Percentiles rank a stretch among this genome's conserved stretches.
phyloP scores from a whole-genome alignment of 2,888 invertebrate genomes.

The Lydus trimaculatus region DNA sequence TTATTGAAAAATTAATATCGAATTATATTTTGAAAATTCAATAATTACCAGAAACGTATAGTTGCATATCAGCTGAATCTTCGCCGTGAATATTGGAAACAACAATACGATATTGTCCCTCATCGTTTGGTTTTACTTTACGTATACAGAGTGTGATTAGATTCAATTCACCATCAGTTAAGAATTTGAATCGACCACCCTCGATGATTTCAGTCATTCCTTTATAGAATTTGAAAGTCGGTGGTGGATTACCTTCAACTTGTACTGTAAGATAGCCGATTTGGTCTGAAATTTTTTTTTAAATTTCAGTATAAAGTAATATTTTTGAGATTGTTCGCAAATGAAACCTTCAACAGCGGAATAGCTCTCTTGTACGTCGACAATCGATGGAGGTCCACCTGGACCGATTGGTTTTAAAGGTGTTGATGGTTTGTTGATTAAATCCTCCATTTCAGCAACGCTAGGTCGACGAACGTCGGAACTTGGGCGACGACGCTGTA shows the following conservation, averaged over 20 bases:
- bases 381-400: slow-evolving; percentile 84
- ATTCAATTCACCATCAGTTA: slow-evolving; percentile 93
- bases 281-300: slow-evolving; percentile 69
- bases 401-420: slow-evolving; percentile 83
- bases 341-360: slow-evolving; percentile 91
- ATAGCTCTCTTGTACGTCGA: slow-evolving; percentile 94
- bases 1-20: slow-evolving; percentile 14
- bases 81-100: slow-evolving; percentile 94
- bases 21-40: too few relatives aligned
- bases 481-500: slow-evolving; percentile 84
- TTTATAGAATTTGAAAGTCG: slow-evolving; percentile 95
- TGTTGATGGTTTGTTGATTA: slow-evolving; percentile 89
- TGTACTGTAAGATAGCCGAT: slow-evolving; percentile 92
- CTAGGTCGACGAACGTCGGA: slow-evolving; percentile 90
- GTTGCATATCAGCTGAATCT: slow-evolving; percentile 94
- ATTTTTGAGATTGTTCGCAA: slow-evolving; percentile 7
- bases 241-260: slow-evolving; percentile 94
- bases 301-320: neutral
- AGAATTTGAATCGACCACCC: slow-evolving; percentile 93
- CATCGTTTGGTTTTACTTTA: slow-evolving; percentile 96
- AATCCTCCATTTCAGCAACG: slow-evolving; percentile 88
- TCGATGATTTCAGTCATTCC: slow-evolving; percentile 92
- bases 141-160: slow-evolving; percentile 93
- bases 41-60: slow-evolving; percentile 89
- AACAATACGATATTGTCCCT: slow-evolving; percentile 93